A percentile compares a stretch with the other conserved stretches of the same genome.
Conservation (phyloP, 2,888 invertebrate genomes). For the Theodoxus fluviatilis region DNA sequence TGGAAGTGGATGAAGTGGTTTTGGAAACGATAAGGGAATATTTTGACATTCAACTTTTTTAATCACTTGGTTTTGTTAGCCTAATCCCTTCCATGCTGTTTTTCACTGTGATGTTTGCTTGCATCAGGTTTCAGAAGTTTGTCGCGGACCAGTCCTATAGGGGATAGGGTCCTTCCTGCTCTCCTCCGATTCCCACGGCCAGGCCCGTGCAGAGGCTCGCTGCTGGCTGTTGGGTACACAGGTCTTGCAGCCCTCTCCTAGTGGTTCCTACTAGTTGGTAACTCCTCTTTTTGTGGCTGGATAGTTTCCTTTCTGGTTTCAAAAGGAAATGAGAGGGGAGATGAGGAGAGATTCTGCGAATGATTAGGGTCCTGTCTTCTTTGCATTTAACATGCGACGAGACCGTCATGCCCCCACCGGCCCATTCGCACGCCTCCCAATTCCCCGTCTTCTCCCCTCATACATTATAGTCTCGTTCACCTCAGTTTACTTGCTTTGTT, state of each 20-base stretch:
- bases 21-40: neutral
- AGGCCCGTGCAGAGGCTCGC: constrained; percentile 54
- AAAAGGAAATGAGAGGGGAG: too few species aligned
- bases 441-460: too few species aligned
- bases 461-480: too few species aligned
- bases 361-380: too few species aligned
- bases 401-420: too few species aligned
- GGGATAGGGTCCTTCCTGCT: constrained; percentile 61
- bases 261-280: neutral
- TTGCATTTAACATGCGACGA: too few species aligned
- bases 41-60: neutral
- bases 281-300: neutral
- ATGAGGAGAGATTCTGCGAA: too few species aligned
- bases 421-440: too few species aligned
- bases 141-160: constrained; percentile 59
- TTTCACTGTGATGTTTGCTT: neutral
- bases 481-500: too few species aligned
- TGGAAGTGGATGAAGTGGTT: neutral
- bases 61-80: neutral
- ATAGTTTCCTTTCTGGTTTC: too few species aligned
- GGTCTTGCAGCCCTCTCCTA: constrained; percentile 22
- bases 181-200: constrained; percentile 50
- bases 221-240: constrained; percentile 63
- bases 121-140: constrained; percentile 61
- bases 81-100: neutral